Conservation (phyloP, 2,888 invertebrate species). For the Lasioglossum marginatum region DNA sequence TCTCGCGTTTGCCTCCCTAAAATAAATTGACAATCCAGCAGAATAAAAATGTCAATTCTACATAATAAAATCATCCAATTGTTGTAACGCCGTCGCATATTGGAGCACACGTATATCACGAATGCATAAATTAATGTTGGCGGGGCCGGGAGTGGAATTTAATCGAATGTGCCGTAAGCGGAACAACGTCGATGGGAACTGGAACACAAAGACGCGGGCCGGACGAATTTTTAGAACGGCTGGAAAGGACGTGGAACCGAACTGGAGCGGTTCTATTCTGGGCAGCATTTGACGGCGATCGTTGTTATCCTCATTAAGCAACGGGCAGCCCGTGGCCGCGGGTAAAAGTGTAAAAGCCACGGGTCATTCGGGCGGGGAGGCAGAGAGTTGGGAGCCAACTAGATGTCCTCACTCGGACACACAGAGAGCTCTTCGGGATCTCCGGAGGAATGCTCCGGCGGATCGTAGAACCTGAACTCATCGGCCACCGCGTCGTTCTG, state of each 20-base stretch:
- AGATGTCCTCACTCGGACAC: neutral
- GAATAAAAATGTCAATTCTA: too few relatives aligned
- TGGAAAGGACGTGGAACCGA: conserved; percentile 27
- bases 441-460: conserved; percentile 50
- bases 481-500: neutral
- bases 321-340: conserved; percentile 13
- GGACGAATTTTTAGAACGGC: conserved; percentile 34
- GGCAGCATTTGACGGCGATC: conserved; percentile 34
- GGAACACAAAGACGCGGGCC: neutral
- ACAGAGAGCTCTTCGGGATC: conserved; percentile 58
- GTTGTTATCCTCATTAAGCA: conserved; percentile 50
- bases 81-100: too few relatives aligned
- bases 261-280: conserved; percentile 50
- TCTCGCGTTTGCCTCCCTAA: too few relatives aligned
- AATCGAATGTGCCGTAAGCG: neutral
- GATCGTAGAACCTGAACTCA: conserved; percentile 62
- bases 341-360: conserved; percentile 52
- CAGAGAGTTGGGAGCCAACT: conserved; percentile 18
- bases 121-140: neutral
- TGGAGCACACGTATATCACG: neutral
- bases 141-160: neutral
- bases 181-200: neutral
- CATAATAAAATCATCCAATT: too few relatives aligned
- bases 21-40: too few relatives aligned
- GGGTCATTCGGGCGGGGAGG: conserved; percentile 31